Evolutionary conservation across 2,113 vertebrate genomes (phyloP).

Genomic region (Pitta sordida): DNA sequence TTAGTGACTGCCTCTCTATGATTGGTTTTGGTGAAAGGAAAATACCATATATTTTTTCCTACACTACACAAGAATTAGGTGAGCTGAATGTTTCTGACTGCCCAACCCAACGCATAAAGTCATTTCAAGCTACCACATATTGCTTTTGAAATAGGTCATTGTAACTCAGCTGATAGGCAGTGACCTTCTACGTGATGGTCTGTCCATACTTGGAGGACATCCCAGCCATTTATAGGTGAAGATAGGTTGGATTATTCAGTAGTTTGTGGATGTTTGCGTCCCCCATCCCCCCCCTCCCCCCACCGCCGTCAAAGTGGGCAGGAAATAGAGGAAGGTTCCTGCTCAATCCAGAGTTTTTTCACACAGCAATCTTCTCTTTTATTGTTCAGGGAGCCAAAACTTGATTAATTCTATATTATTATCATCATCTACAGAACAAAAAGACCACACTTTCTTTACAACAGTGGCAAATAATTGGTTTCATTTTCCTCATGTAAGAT

Average conservation of each 20-base stretch:
- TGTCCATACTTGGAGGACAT: neutral
- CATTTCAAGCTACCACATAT: neutral
- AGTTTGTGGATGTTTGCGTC: neutral
- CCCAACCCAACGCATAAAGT: neutral
- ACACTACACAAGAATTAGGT: neutral
- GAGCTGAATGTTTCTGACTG: neutral
- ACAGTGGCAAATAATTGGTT: neutral
- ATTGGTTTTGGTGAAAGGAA: neutral
- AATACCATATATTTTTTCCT: neutral
- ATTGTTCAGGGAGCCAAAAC: neutral
- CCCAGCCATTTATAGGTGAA: neutral
- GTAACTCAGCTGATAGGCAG: neutral
- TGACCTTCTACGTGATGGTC: neutral
- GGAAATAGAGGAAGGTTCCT: neutral
- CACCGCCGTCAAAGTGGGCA: neutral
- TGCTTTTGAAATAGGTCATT: neutral
- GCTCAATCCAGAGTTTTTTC: neutral
- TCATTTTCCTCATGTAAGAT: neutral
- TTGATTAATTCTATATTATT: neutral
- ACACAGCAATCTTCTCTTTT: neutral
- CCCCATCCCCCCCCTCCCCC: no score
- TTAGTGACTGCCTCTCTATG: neutral
- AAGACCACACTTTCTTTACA: neutral
- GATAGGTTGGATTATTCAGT: neutral
- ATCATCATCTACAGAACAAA: neutral